Base-by-base conservation (phyloP, 2,113 vertebrate genomes). In the Argyrosomus japonicus region DNA sequence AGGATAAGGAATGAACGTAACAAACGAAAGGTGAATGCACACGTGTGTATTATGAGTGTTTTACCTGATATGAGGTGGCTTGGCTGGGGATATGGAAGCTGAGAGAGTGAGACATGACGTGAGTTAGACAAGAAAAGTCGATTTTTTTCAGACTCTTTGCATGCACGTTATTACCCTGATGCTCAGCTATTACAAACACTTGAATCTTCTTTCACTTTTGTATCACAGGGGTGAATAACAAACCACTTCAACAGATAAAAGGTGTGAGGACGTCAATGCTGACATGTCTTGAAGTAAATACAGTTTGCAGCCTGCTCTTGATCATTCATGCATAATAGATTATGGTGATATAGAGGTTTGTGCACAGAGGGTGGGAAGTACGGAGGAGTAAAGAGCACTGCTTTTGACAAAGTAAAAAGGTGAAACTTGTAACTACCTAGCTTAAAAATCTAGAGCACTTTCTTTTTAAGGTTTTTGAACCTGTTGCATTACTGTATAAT, bases 51-150 rank as follows among this genome's bases (percentile, higher is more conserved):
- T 79, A 23, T 72, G 47, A 10, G 36, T 67, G 61, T 75, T 90
- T 87, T 89, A 95, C 95, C 95, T 94, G 87, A 93, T 90, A 45
- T 93, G 93, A 48, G 72, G 73, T n/a, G 93, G 93, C 85, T 94
- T 95, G 62, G 90, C 92, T 25, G 94, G 93, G 68, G 93, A 95
- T 77, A 94, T 86, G 54, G 88, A 84, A 91, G 74, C 83, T 87
- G 86, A 53, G 4, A 65, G 27, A 75, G 17, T 45, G 51, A 81
- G 2, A 79, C 4, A 47, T 4, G 57, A 68, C 27, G n/a, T 64
- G 5, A 70, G 60, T 83, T 61, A 77, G 69, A 51, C 23, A 36
- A 40, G 21, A 58, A 36, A 61, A 43, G 13, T 1, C 7, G 36
- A 40, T 40, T 40, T 40, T 40, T 40, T 40, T 40, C 47, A 54